These are phyloP conservation scores for Danionella dracula DNA, from an alignment of 2,797 vertebrate genomes.

Conservation along the genomic window DNA sequence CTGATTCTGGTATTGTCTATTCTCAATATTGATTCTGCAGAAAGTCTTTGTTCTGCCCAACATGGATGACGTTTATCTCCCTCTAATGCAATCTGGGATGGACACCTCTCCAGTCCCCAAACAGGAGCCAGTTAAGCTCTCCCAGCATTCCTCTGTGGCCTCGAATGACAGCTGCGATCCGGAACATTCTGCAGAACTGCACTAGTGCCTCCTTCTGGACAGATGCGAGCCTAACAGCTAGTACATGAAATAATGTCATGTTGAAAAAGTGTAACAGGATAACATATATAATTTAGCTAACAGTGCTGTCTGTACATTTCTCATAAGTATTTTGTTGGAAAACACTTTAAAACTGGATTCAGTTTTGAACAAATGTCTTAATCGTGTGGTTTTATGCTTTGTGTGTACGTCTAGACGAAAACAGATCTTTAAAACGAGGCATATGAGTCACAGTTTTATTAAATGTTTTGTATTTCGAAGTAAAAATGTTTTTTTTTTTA, in stretches of 20 bases:
- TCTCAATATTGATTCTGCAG: too few species aligned
- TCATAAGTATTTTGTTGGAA: too few species aligned
- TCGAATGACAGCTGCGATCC: constrained; percentile 49
- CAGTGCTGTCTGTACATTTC: too few species aligned
- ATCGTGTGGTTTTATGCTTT: too few species aligned
- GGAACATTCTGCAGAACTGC: constrained; percentile 42
- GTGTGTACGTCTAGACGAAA: too few species aligned
- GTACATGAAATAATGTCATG: too few species aligned
- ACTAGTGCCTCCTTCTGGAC: constrained; percentile 52
- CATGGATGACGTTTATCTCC: constrained; percentile 86
- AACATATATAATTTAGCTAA: too few species aligned
- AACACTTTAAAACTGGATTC: too few species aligned
- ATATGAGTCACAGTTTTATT: not conserved
- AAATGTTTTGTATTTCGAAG: not conserved
- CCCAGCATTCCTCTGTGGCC: constrained; percentile 54
- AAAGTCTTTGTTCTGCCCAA: constrained; percentile 89
- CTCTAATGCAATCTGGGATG: constrained; percentile 75
- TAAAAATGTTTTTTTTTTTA: not conserved
- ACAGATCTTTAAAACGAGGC: too few species aligned
- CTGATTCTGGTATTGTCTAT: too few species aligned
- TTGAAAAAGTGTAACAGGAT: too few species aligned
- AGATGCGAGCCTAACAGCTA: not conserved
- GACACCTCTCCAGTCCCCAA: constrained; percentile 40
- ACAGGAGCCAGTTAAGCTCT: constrained; percentile 27
- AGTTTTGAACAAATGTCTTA: too few species aligned